Evolutionary conservation across 2,888 invertebrate genomes (phyloP), one percentile per base, ranked within the genome.

Genomic region (Steinernema scapterisci): DNA sequence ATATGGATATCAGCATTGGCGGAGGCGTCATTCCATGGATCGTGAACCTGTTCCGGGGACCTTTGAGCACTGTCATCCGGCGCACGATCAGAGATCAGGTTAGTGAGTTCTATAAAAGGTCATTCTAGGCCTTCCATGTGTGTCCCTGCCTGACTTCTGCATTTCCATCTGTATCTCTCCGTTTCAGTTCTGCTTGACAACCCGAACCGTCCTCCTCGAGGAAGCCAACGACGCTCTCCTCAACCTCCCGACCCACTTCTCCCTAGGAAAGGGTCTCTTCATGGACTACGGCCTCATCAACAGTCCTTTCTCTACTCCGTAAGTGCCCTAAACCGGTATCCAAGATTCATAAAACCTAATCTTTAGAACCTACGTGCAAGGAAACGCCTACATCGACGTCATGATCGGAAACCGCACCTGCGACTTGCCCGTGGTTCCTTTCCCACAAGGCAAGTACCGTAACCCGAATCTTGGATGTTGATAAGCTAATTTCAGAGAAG

Each of bases 11-110:
- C 7, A 76, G 76, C 79, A 79, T 83, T 46, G 83, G 83, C 21
- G 85, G 85, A 56, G 81, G 83, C 38, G 80, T 85, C 1, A 74
- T 85, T 43, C 81, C 81, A 1, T 85, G 84, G 84, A 75, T 85
- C 9, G 81, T 85, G 19, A 83, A 85, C 56, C 76, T 85, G 16
- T 85, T 85, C 77, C 74, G 78, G 2, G 71, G 75, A 0, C 78
- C 79, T 13, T 75, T 85, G 19, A 80, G 82, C 23, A 72, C 71
- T 9, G 74, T 81, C 0, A 75, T 85, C 70, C 80, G 78, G 71
- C 38, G 79, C 16, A 76, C 76, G 0, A 82, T 85, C 54, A 80
- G 83, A 70, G 70, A 77, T 43, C 81, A 83, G 73, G 82, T 83
- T 13, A 21, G 43, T 27, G 21, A 73, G 11, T 19, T 43, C 43